Evolutionary conservation across 2,797 vertebrate genomes (phyloP), one percentile per base, ranked within the genome.

Genomic region (Gila robusta): DNA sequence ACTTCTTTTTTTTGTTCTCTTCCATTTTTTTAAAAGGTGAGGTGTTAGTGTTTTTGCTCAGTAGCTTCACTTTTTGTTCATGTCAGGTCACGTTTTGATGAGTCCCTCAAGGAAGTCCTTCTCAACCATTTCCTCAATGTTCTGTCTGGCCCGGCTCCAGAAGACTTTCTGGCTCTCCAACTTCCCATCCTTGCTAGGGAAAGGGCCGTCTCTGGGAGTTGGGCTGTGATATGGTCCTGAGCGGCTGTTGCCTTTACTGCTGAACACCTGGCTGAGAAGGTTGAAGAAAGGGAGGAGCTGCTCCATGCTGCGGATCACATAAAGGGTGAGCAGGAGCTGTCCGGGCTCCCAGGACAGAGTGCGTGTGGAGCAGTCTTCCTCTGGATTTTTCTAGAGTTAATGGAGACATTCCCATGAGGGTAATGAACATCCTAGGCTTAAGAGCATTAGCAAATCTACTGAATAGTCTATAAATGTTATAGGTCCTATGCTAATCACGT

Each of bases 101-200:
- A 99, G 89, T 0, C 98, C 98, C 94, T 99, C 98, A 32, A 99
- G 95, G 92, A 99, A 99, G 96, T 99, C 98, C 91, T 98, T 99
- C 90, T 99, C 98, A 35, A 99, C 96, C 97, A 98, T 98, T 93
- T 99, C 98, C 94, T 99, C 98, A 74, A 99, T 99, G 95, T 97
- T 97, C 89, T 99, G 98, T 82, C 98, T 94, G 77, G 97, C 97
- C 93, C 96, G 97, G 93, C 96, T 98, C 94, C 97, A 98, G 92
- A 97, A 97, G 23, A 96, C 95, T 89, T 99, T 99, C 92, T 98
- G 97, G 93, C 95, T 98, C 94, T 99, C 98, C 92, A 98, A 94
- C 91, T 99, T 98, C 89, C 96, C 95, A 91, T 98, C 97, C 91
- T 98, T 99, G 89, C 89, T 86, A 0, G 96, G 94, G 90, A 97